Evolutionary conservation across 2,888 invertebrate species (phyloP).

Genomic region (Synergus gifuensis): DNA sequence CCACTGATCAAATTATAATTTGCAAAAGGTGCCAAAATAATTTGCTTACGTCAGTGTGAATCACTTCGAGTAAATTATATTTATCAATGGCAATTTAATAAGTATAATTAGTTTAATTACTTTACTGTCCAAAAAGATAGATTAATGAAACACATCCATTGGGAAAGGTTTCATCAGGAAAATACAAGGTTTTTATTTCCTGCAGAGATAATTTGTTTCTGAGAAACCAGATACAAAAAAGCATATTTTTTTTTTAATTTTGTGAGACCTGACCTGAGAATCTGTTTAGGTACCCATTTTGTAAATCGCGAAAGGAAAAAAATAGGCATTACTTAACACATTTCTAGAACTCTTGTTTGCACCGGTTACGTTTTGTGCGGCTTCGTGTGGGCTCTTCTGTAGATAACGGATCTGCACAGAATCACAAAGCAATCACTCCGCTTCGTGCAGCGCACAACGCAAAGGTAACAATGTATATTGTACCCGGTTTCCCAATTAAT

Average conservation of each 20-base stretch:
- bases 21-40: background rate
- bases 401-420: constrained; percentile 60
- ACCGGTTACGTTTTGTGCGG: constrained; percentile 45
- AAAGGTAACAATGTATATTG: constrained; percentile 53
- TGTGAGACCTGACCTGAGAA: background rate
- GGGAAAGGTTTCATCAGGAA: no score
- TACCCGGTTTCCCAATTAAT: constrained; percentile 54
- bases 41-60: background rate
- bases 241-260: no score
- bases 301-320: background rate
- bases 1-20: background rate
- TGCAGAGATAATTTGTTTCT: no score
- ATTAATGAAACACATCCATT: no score
- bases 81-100: background rate
- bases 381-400: constrained; percentile 50
- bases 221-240: no score
- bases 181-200: no score
- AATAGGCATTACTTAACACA: constrained; percentile 50
- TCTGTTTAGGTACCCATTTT: background rate
- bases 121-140: no score
- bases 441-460: constrained; percentile 51
- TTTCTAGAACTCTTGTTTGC: constrained; percentile 48
- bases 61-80: background rate
- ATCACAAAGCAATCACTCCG: constrained; percentile 61
- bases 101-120: background rate